Percentiles rank a stretch among this genome's conserved stretches.
Evolutionary conservation across 2,113 vertebrate genomes (phyloP).

Genomic region (human): DNA sequence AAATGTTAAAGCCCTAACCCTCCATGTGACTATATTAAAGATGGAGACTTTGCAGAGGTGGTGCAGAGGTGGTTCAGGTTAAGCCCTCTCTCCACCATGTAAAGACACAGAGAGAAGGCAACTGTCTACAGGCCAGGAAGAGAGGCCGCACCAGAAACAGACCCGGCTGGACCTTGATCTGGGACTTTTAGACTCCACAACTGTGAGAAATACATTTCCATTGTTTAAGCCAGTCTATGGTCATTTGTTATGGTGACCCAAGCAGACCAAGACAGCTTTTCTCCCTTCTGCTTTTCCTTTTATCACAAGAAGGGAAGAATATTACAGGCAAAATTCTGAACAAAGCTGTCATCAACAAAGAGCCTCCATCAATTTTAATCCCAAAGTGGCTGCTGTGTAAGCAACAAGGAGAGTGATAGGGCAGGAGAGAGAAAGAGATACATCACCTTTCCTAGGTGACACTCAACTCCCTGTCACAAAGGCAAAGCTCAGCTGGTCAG

Average conservation of each 20-base stretch:
- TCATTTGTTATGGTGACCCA: neutral
- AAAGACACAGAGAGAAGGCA: neutral
- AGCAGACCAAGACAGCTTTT: neutral
- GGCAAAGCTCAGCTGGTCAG: neutral
- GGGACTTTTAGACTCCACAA: neutral
- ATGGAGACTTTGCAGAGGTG: neutral
- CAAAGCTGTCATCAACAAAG: neutral
- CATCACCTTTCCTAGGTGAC: neutral
- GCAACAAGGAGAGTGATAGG: neutral
- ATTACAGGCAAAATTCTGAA: neutral
- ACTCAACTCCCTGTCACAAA: neutral
- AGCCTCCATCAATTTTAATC: conserved; percentile 16
- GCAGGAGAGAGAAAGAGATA: neutral
- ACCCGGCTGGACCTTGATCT: neutral
- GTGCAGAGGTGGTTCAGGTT: neutral
- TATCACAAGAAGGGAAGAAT: neutral
- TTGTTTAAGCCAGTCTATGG: neutral
- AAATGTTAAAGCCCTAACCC: neutral
- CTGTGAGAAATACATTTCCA: neutral
- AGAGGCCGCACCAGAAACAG: neutral
- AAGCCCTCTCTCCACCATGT: neutral
- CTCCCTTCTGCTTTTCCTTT: neutral
- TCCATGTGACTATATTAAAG: neutral
- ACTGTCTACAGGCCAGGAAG: neutral
- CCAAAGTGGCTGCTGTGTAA: neutral